phyloP scores from a whole-genome alignment of 2,113 vertebrate species.

The Electrona antarctica region DNA sequence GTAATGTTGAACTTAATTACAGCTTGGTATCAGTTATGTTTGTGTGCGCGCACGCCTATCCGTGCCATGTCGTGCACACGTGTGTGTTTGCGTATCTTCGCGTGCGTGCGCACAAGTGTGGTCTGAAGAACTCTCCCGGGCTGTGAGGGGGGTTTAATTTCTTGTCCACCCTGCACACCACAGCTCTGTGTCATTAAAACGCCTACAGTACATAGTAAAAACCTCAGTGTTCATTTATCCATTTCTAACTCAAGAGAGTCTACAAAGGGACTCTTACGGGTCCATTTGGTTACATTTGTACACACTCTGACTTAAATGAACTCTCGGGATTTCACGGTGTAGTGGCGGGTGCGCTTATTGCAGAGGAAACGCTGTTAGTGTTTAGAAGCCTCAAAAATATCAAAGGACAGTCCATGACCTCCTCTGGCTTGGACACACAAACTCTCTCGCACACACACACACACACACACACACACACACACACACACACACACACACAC shows the following conservation, averaged over 20 bases:
- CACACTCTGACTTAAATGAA: no score
- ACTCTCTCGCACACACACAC: background rate
- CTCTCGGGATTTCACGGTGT: no score
- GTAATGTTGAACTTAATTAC: slow-evolving; percentile 47
- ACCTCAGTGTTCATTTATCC: no score
- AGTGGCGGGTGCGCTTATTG: slow-evolving; percentile 29
- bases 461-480: slow-evolving; percentile 16
- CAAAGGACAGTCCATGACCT: slow-evolving; percentile 53
- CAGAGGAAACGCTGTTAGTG: slow-evolving; percentile 11
- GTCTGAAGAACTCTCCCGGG: background rate
- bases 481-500: background rate
- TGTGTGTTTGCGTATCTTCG: background rate
- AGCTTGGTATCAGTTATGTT: slow-evolving; percentile 12
- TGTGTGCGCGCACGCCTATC: slow-evolving; percentile 14
- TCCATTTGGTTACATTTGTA: no score
- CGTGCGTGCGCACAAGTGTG: slow-evolving; percentile 1
- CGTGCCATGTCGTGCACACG: background rate
- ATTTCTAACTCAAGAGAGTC: no score
- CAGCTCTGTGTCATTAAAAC: slow-evolving; percentile 48
- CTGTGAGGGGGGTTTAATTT: background rate
- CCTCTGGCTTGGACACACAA: background rate
- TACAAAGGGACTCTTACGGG: no score
- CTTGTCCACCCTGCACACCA: slow-evolving; percentile 32
- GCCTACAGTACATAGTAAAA: background rate
- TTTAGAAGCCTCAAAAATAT: slow-evolving; percentile 52